Evolutionary conservation across 2,797 vertebrate genomes (phyloP).

Genomic region (Hypotaenidia okinawae): DNA sequence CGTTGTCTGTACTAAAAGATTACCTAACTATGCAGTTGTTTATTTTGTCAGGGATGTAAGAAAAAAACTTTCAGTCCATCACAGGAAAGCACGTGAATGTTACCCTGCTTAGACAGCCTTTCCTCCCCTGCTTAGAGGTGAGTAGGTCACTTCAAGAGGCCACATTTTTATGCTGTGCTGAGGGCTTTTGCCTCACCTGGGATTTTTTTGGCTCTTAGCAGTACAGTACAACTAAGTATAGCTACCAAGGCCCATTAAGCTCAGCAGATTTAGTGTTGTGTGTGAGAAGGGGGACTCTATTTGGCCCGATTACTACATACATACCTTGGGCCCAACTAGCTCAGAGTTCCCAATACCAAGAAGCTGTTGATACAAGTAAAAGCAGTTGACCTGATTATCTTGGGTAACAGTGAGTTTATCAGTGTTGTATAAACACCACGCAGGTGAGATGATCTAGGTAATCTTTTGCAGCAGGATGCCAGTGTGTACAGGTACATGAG

Average conservation of each 20-base stretch:
- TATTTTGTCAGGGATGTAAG: not conserved
- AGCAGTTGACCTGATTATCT: not conserved
- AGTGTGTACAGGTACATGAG: not conserved
- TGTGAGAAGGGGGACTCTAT: not conserved
- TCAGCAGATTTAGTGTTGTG: not conserved
- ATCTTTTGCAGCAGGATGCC: not conserved
- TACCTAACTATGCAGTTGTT: not conserved
- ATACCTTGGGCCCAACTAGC: not conserved
- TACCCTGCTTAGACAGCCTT: not conserved
- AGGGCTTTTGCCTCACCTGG: not conserved
- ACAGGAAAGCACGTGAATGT: not conserved
- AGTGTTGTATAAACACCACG: not conserved
- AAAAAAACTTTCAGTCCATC: not conserved
- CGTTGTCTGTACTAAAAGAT: not conserved
- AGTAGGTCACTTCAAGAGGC: not conserved
- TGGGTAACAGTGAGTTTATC: not conserved
- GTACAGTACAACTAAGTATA: not conserved
- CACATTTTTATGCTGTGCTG: not conserved
- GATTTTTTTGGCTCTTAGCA: not conserved
- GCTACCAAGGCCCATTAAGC: not conserved
- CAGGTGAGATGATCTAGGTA: not conserved
- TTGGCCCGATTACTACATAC: not conserved
- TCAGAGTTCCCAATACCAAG: not conserved
- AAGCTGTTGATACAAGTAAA: not conserved
- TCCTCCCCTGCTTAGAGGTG: not conserved